These are phyloP conservation scores for Ginglymostoma cirratum DNA, from an alignment of 2,113 vertebrate genomes.

Conservation along the genomic window DNA sequence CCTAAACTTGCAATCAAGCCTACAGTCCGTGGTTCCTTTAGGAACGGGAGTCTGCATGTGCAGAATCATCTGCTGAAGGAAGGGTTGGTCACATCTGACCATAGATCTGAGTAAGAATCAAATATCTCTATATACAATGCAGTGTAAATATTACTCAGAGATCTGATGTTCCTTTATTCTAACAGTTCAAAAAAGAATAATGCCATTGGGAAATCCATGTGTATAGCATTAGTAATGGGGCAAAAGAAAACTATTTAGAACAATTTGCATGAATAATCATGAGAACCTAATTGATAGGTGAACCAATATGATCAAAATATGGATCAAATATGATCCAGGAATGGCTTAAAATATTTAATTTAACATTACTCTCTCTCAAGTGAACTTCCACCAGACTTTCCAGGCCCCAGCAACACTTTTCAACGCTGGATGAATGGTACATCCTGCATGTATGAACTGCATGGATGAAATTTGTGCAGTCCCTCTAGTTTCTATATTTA, in stretches of 20 bases:
- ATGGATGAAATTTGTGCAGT: too few species aligned
- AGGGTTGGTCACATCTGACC: neutral
- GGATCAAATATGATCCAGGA: neutral
- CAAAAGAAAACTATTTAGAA: neutral
- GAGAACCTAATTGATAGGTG: neutral
- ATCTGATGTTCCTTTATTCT: neutral
- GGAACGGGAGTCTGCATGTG: neutral
- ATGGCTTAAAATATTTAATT: neutral
- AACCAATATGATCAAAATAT: neutral
- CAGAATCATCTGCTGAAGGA: neutral
- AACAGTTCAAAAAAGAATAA: neutral
- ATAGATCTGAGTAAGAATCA: neutral
- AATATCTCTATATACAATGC: neutral
- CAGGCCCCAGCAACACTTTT: neutral
- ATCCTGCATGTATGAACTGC: too few species aligned
- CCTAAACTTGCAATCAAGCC: neutral
- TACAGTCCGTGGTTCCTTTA: neutral
- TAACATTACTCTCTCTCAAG: neutral
- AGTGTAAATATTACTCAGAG: neutral
- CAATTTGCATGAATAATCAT: neutral
- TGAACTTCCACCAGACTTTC: neutral
- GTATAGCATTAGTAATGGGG: neutral
- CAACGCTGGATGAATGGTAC: neutral
- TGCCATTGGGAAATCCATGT: neutral
- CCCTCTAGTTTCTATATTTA: neutral